Evolutionary conservation across 2,888 invertebrate genomes (phyloP), one percentile per base, ranked within the genome.

Genomic region (Apotomis turbidana): DNA sequence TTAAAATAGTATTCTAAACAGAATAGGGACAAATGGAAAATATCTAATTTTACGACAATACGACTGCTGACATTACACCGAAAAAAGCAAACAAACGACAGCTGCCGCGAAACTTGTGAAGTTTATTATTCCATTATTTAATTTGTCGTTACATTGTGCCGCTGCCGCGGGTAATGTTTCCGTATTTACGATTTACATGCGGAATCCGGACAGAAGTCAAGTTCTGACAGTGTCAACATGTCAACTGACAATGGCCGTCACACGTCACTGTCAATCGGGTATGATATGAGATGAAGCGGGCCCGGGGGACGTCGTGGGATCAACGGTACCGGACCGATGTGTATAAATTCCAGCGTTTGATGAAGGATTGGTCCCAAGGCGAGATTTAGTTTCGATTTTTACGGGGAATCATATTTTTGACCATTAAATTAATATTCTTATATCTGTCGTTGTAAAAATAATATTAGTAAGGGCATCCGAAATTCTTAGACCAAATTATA

Each of bases 211-310:
- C 93, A 91, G 91, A 87, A 93, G 93, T 93, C 91, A 91, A 91
- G 89, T 91, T 90, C 81, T 85, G 90, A 87, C 91, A 90, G 82
- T 90, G 93, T 93, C 93, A 93, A 92, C 93, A 91, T 93, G 90
- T 93, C 93, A 91, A 74, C 74, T 87, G 87, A 93, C 93, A 93
- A 93, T 92, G 83, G 89, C 81, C 90, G 88, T 92, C 91, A 90
- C 88, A 89, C 80, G 90, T 91, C 93, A 88, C 76, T 91, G 92
- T 92, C 93, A 93, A 88, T 89, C 87, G 86, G 76, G 79, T 83
- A 84, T 27, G 27, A 84, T 85, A 90, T 91, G 91, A 89, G 91
- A 91, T 91, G 91, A 88, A 90, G 87, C 85, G 79, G 77, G 79
- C 82, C 76, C 78, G 61, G 79, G 87, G 86, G 76, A 77, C 80